These are phyloP conservation scores for Brachionus rubens DNA, from an alignment of 1,140 invertebrate genomes.

Conservation along the genomic window DNA sequence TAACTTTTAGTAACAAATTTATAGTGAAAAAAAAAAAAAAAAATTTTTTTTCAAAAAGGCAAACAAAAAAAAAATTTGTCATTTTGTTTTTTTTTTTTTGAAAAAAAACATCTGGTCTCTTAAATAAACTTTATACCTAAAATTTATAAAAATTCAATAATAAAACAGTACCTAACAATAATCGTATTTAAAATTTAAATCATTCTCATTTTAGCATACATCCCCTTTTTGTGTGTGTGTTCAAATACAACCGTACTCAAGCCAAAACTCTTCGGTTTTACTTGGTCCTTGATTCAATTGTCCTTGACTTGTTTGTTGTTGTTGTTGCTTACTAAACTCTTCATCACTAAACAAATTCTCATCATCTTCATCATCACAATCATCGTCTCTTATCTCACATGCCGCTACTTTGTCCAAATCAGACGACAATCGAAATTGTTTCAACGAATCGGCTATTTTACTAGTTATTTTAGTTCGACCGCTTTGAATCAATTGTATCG, in stretches of 20 bases:
- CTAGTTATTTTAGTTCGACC: background rate
- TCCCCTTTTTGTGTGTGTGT: too few species aligned
- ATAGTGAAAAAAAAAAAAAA: too few species aligned
- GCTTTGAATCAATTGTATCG: constrained; percentile 26
- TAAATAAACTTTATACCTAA: too few species aligned
- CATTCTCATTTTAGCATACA: background rate
- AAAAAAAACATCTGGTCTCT: too few species aligned
- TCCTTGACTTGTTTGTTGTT: background rate
- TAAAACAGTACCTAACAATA: constrained; percentile 4
- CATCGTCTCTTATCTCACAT: constrained; percentile 21
- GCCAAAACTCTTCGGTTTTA: constrained; percentile 20
- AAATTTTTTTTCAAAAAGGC: too few species aligned
- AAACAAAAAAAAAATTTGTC: too few species aligned
- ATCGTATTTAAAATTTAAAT: constrained; percentile 1
- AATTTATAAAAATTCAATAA: constrained; percentile 19
- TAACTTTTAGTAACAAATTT: too few species aligned
- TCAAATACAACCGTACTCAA: constrained; percentile 43
- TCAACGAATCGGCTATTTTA: constrained; percentile 30
- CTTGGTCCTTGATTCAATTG: background rate
- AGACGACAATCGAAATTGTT: constrained; percentile 14
- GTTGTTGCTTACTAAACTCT: background rate
- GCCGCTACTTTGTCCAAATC: background rate
- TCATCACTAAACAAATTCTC: constrained; percentile 38
- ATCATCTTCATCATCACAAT: background rate
- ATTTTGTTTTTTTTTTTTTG: too few species aligned